Evolutionary conservation across 2,113 vertebrate genomes (phyloP), one percentile per base, ranked within the genome.

Genomic region (Prietella phreatophila): DNA sequence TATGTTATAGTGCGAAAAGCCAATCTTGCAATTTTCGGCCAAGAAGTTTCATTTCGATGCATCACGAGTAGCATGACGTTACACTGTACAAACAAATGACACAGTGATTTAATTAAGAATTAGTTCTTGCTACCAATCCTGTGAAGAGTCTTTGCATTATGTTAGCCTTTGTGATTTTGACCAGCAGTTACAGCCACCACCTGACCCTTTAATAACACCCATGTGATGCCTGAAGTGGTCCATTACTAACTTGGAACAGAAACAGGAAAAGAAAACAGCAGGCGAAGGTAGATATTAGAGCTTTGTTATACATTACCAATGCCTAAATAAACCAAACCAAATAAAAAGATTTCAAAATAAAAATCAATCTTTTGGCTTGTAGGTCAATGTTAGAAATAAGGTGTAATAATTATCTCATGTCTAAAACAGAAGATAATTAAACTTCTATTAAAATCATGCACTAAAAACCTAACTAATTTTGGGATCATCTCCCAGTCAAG

Each of bases 301-400:
- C 25, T 58, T 50, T 58, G 82, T 85, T 79, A 93, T 90, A 91
- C 79, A 61, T 90, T 83, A 60, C n/a, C 82, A 87, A 88, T 82
- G 92, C 63, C 88, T 55, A 90, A 87, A 89, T 73, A 63, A 84
- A 85, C 25, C 79, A 30, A 56, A 56, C 17, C 15, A 58, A 87
- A 69, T 14, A 85, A 73, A 78, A 78, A 81, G 7, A 75, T n/a
- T 22, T 25, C 4, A 84, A 79, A 90, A 86, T 83, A 86, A 89
- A 93, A 93, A 93, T 88, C 90, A 90, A 90, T 91, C 30, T 92
- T 92, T 94, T 94, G 95, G 93, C 93, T 93, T 88, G 88, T 89
- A 87, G 90, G 89, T 91, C 88, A 83, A 30, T 58, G 39, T 88
- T 82, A 82, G 73, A 65, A 79, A 27, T 61, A 56, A 8, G 25